A percentile compares a stretch with the other conserved stretches of the same genome.
Conservation (phyloP, 2,888 invertebrate genomes). For the Electrophaes corylata region DNA sequence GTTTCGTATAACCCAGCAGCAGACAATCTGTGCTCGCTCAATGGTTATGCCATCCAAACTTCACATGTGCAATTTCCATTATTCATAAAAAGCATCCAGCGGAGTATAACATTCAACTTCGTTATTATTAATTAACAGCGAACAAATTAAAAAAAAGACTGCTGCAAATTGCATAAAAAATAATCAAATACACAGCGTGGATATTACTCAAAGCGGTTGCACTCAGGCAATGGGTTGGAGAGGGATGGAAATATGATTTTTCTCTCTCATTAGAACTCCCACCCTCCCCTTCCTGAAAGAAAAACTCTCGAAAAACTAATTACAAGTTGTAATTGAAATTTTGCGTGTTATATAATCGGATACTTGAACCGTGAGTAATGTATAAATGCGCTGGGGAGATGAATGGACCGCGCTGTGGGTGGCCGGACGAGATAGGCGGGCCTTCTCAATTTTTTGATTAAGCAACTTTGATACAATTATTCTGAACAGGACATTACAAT, state of each 20-base stretch:
- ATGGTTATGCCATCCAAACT: background rate
- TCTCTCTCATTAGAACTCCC: conserved; percentile 62
- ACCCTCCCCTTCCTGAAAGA: conserved; percentile 80
- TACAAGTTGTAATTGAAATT: conserved; percentile 86
- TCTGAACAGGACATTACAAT: conserved; percentile 57
- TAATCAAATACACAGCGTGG: conserved; percentile 82
- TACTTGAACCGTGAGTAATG: conserved; percentile 84
- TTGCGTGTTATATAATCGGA: conserved; percentile 86
- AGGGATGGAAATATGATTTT: conserved; percentile 48
- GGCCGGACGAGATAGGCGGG: conserved; percentile 60
- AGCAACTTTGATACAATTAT: conserved; percentile 69
- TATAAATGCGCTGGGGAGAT: conserved; percentile 82
- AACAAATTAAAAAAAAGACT: conserved; percentile 74
- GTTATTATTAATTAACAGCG: conserved; percentile 76
- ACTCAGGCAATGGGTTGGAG: conserved; percentile 61
- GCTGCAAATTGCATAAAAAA: conserved; percentile 82
- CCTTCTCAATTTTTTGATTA: conserved; percentile 70
- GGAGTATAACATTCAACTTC: conserved; percentile 49
- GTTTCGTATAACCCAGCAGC: too few species aligned
- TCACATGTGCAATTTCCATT: background rate
- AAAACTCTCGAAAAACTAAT: conserved; percentile 86
- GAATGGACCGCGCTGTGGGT: conserved; percentile 70
- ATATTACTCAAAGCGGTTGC: conserved; percentile 73
- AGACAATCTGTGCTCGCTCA: background rate
- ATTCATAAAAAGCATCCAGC: conserved; percentile 11